Evolutionary conservation across 2,888 invertebrate genomes (phyloP), one percentile per base, ranked within the genome.

Genomic region (Andrena bucephala): DNA sequence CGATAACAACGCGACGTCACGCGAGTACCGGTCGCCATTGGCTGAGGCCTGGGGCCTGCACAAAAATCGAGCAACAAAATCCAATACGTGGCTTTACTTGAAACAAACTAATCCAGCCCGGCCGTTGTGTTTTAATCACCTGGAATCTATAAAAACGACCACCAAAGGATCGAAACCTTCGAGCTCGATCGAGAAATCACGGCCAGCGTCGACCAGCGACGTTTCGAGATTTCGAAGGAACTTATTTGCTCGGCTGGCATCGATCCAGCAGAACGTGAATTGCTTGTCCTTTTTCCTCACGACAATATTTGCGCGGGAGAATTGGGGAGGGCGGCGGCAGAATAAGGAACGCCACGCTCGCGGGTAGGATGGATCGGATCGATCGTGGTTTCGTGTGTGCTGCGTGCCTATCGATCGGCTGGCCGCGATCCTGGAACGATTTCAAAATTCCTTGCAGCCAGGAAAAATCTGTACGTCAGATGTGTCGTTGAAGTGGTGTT

Each of bases 1-100:
- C 84, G 79, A 72, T 79, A 76, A 69, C 52, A 79, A 54, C 62
- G 60, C 24, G 50, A 84, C 84, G 84, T 84, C 84, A 83, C 62
- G 13, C 10, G 13, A 68, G 1, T 70, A 71, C 10, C 8, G 16
- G 33, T 60, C 52, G 33, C 74, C 57, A 84, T 84, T 84, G 84
- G 84, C 57, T 52, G 29, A 72, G 57, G 57, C 42, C 16, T 24
- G n/a, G 60, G 48, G 62, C 60, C 24, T 63, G 20, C 82, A 54
- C 33, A 60, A 73, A 81, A 83, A 79, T 69, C 31, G 76, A 79
- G 76, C 48, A 77, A 84, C 52, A 83, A 68, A 75, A 72, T 82
- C 54, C 78, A 71, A 59, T 66, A 24, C 27, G 24, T 24, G 63
- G 16, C 54, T 27, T 29, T 57, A 75, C 31, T 65, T n/a, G 50